Conservation (phyloP, 2,113 vertebrate species). For the Callorhinus ursinus region DNA sequence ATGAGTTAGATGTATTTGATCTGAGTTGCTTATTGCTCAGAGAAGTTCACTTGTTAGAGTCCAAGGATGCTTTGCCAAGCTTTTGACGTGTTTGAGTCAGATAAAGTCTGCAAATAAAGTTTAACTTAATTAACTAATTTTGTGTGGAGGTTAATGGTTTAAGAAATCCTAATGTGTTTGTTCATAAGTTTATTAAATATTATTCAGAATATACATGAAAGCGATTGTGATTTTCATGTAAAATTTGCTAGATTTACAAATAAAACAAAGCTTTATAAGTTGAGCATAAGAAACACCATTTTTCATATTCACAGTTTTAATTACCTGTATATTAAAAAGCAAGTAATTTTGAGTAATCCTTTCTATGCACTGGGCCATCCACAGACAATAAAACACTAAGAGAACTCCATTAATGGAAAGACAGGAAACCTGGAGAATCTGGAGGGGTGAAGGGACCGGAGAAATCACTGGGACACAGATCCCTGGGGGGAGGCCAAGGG, state of each 20-base stretch:
- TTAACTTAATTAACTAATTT: background rate
- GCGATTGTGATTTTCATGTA: background rate
- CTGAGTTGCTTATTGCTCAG: background rate
- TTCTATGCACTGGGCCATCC: background rate
- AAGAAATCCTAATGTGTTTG: background rate
- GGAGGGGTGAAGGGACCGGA: background rate
- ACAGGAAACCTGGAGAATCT: background rate
- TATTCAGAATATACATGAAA: background rate
- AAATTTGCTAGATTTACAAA: slow-evolving; percentile 6
- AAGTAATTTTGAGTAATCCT: background rate
- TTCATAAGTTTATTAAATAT: background rate
- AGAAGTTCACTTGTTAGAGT: background rate
- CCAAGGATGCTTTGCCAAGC: background rate
- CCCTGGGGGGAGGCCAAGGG: background rate
- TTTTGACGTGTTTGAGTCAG: background rate
- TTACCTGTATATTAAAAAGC: background rate
- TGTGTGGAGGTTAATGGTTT: background rate
- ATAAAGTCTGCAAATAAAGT: background rate
- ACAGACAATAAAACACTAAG: background rate
- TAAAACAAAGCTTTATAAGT: background rate
- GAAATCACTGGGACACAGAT: background rate
- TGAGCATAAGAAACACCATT: background rate
- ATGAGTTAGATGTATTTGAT: background rate
- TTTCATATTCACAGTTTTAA: background rate
- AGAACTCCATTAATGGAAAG: background rate